Percentiles rank a stretch among this genome's conserved stretches.
Conservation (phyloP, 2,113 vertebrate genomes). For the Phocoena phocoena region DNA sequence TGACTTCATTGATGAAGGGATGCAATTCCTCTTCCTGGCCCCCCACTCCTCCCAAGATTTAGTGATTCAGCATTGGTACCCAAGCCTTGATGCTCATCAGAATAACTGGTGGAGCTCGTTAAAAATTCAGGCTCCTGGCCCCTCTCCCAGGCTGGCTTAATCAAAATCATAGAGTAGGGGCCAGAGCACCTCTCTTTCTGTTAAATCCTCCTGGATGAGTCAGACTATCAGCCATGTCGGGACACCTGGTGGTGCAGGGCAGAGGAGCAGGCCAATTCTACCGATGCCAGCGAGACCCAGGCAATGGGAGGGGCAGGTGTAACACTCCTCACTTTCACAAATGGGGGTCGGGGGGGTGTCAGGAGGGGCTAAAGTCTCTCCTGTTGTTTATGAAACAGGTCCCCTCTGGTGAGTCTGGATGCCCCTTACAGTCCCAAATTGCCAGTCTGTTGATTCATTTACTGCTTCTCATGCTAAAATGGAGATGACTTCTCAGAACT, state of each 20-base stretch:
- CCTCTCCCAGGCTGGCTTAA: background rate
- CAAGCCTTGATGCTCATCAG: background rate
- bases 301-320: background rate
- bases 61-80: background rate
- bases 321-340: background rate
- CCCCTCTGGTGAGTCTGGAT: background rate
- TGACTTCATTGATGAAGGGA: background rate
- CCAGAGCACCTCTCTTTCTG: background rate
- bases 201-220: background rate
- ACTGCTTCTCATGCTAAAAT: background rate
- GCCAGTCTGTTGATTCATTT: background rate
- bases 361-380: background rate
- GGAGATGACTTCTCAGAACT: background rate
- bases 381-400: background rate
- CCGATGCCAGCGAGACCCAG: rapidly evolving
- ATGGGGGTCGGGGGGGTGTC: rapidly evolving
- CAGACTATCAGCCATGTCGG: background rate
- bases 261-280: background rate
- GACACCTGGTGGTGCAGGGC: background rate
- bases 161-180: background rate
- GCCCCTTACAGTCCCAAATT: background rate
- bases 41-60: rapidly evolving
- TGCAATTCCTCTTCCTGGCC: background rate
- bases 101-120: background rate
- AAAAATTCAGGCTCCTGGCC: background rate